phyloP scores from a whole-genome alignment of 2,888 invertebrate species.

The Caenorhabditis doughertyi region DNA sequence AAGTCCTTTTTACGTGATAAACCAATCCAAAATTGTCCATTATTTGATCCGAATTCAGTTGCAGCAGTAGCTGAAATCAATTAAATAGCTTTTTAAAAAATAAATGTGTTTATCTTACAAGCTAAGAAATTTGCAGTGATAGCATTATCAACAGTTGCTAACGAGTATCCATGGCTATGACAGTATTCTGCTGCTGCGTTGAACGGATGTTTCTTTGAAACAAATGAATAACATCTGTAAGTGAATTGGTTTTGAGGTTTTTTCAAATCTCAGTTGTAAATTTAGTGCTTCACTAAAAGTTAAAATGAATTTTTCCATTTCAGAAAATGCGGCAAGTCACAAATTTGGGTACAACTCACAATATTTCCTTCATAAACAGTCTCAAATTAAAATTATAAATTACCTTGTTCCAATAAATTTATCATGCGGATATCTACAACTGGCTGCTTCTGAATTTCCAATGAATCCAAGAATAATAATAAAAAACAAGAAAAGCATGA shows the following conservation, averaged over 20 bases:
- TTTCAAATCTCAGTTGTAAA: not conserved
- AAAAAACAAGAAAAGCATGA: slow-evolving; percentile 8
- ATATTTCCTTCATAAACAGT: not conserved
- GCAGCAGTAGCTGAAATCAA: slow-evolving; percentile 32
- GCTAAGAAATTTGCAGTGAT: slow-evolving; percentile 54
- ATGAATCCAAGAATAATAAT: not conserved
- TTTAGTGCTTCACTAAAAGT: not conserved
- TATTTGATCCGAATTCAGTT: slow-evolving; percentile 45
- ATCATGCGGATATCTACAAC: slow-evolving; percentile 44
- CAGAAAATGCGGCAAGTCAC: too few species aligned
- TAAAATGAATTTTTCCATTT: not conserved
- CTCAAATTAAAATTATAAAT: not conserved
- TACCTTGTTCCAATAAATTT: slow-evolving; percentile 47
- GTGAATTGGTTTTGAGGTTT: not conserved
- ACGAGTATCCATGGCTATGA: slow-evolving; percentile 44
- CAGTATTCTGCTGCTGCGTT: slow-evolving; percentile 49
- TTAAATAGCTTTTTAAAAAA: not conserved
- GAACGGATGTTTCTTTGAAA: slow-evolving; percentile 43
- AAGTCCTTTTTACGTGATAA: slow-evolving; percentile 45
- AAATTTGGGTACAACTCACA: not conserved
- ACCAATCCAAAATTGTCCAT: slow-evolving; percentile 57
- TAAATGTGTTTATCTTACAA: slow-evolving; percentile 24
- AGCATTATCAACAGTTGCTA: slow-evolving; percentile 44
- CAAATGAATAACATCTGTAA: slow-evolving; percentile 53
- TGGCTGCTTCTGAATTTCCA: slow-evolving; percentile 34